Evolutionary conservation across 1,140 invertebrate genomes (phyloP).

Genomic region (Campodea augens): DNA sequence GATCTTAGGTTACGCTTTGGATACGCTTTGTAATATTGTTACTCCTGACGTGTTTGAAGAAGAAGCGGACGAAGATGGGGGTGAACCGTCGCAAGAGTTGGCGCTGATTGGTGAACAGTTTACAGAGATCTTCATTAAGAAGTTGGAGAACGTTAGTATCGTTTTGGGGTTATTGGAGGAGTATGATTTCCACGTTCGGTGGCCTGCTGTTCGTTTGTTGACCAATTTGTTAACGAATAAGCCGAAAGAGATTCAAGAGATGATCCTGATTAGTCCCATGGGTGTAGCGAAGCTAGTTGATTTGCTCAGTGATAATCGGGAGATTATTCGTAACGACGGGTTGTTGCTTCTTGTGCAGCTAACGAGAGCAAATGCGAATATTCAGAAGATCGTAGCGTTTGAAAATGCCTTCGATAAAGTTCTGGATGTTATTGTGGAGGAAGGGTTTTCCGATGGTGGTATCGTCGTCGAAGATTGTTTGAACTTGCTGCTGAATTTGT

Average conservation of each 20-base stretch:
- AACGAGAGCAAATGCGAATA: slow-evolving; percentile 89
- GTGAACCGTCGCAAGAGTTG: neutral
- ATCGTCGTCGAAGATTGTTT: slow-evolving; percentile 98
- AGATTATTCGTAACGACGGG: slow-evolving; percentile 91
- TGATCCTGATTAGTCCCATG: slow-evolving; percentile 83
- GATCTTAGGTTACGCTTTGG: slow-evolving; percentile 75
- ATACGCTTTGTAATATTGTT: slow-evolving; percentile 80
- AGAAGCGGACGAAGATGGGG: slow-evolving; percentile 28
- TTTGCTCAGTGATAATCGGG: slow-evolving; percentile 73
- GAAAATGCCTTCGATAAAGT: slow-evolving; percentile 95
- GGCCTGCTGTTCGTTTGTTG: slow-evolving; percentile 69
- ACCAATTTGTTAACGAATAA: slow-evolving; percentile 60
- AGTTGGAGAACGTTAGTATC: slow-evolving; percentile 62
- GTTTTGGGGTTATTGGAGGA: slow-evolving; percentile 81
- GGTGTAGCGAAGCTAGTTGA: slow-evolving; percentile 98
- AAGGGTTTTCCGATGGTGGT: slow-evolving; percentile 85
- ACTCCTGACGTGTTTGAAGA: slow-evolving; percentile 64
- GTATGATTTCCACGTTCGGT: slow-evolving; percentile 80
- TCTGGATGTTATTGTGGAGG: slow-evolving; percentile 78
- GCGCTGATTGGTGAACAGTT: slow-evolving; percentile 66
- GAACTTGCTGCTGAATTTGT: slow-evolving; percentile 78
- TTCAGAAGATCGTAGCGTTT: slow-evolving; percentile 99
- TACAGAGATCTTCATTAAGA: slow-evolving; percentile 95
- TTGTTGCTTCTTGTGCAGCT: slow-evolving; percentile 80
- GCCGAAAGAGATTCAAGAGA: slow-evolving; percentile 85